Evolutionary conservation across 2,113 vertebrate genomes (phyloP), one percentile per base, ranked within the genome.

Genomic region (Cariama cristata): DNA sequence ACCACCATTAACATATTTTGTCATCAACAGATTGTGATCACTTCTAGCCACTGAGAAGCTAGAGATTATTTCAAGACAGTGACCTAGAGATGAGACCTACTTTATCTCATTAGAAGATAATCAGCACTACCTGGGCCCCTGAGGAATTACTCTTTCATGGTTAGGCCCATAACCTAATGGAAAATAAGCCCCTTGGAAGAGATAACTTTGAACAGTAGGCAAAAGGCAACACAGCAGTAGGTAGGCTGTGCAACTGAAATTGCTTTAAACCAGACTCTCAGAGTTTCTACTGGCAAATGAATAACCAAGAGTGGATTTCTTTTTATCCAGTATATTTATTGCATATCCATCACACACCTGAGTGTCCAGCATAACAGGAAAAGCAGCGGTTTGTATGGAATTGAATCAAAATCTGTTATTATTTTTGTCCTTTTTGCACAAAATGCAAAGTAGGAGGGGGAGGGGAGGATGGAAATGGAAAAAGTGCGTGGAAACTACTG

Each of bases 71-170:
- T 93, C 60, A 56, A 92, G 68, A 16, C 72, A 94, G 22, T 71
- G 83, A 38, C 86, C 59, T 81, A 38, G 71, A 89, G 44, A 95
- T 23, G 52, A 84, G 68, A 85, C 18, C 24, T 45, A 38, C 44
- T 85, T 93, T 81, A 73, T 79, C 58, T 92, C 76, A 79, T 96
- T 93, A 91, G 68, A 87, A 89, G 56, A 27, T 55, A 96, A 94
- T 89, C 83, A 96, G 71, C 66, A 44, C 7, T 89, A 35, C 44
- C 76, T 94, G 69, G 28, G 40, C 30, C 91, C 38, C 64, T n/a
- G 28, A 50, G 66, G 73, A 96, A 93, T 89, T 75, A 24, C 9
- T 72, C 8, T 42, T 87, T 42, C 30, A 15, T 79, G 6, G 91
- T 85, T 66, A 79, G 58, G n/a, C 15, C 80, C 40, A 32, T 76